Base-by-base conservation (phyloP, 2,113 vertebrate species). In the Callaeas wilsoni region DNA sequence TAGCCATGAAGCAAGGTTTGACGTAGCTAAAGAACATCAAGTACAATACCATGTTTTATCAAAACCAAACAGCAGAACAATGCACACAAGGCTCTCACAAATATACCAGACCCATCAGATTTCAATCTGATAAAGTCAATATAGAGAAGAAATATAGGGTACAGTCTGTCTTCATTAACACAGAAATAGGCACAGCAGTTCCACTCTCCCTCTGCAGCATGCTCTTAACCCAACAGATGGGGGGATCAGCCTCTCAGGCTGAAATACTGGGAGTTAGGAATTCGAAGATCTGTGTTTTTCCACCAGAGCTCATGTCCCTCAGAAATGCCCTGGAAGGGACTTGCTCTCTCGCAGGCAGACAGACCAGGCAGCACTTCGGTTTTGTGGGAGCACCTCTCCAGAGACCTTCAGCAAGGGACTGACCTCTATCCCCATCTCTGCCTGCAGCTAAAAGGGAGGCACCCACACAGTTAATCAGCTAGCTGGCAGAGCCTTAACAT, bases 51-150 rank as follows among this genome's bases (percentile, higher is more conserved):
- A 96, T 49, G 78, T 97, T 98, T 98, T 97, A 98, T 98, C 98
- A 98, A 97, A 98, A 97, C 94, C 98, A 98, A 97, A 97, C 67
- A 98, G 97, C 98, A 97, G 97, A 98, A 97, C 98, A 98, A 97
- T 97, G 95, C 96, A 98, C 96, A 97, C 98, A 98, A 97, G 75
- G 81, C 94, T 91, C 87, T 94, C 18, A 64, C 83, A 94, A 97
- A 98, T 98, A 97, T 56, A 97, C 91, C 93, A 91, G 89, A 95
- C 93, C 96, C 94, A 46, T 96, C 95, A 97, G 96, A 98, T 97
- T 97, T 97, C 94, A 89, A 79, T 67, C 35, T 70, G 97, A 97
- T 97, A 98, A 97, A 97, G 92, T 96, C 94, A 95, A 86, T 50
- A 86, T 37, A 71, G 79, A 87, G 53, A 87, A 97, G 96, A 97